Evolutionary conservation across 2,888 invertebrate species (phyloP), one percentile per base, ranked within the genome.

Genomic region (Drosophila helvetica): DNA sequence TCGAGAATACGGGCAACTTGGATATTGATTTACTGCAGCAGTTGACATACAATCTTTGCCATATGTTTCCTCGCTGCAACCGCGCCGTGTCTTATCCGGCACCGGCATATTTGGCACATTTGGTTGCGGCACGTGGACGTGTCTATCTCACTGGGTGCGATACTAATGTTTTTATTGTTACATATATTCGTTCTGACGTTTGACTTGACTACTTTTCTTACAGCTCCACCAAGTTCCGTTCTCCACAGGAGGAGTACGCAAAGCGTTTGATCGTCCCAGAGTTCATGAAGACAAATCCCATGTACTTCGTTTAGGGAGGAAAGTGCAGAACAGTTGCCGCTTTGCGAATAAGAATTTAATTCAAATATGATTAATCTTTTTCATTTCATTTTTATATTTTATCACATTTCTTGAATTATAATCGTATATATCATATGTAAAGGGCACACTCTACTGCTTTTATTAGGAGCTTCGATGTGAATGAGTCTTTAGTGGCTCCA

Each of bases 71-170:
- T 1, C 94, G 98, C 6, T 98, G 98, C 90, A 95, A 95, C 75
- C 93, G 97, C 83, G 93, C 96, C 45, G 97, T 97, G 0, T 96
- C 96, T 15, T 97, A 97, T 92, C 97, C 97, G 6, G 96, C 97
- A 2, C 97, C 97, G 1, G 97, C 97, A 0, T 97, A 97, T 92
- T 96, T 97, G 91, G 96, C 97, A 15, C 97, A 97, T 92, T 94
- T 97, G 56, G 96, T 96, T n/a, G 97, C 96, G 12, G 94, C 95
- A 57, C 93, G 97, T 17, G 96, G 93, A 1, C 89, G 90, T 8
- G 91, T 91, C 8, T 92, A 92, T 63, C 86, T 91, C 22, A 88
- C 88, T 18, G 90, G 90, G 92, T 91, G 75, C 60, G 81, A 12
- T 2, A 30, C 42, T 48, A 2, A 1, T 22, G n/a, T 1, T 22